These are phyloP conservation scores for Triplophysa dalaica DNA, from an alignment of 2,113 vertebrate genomes.

Conservation along the genomic window DNA sequence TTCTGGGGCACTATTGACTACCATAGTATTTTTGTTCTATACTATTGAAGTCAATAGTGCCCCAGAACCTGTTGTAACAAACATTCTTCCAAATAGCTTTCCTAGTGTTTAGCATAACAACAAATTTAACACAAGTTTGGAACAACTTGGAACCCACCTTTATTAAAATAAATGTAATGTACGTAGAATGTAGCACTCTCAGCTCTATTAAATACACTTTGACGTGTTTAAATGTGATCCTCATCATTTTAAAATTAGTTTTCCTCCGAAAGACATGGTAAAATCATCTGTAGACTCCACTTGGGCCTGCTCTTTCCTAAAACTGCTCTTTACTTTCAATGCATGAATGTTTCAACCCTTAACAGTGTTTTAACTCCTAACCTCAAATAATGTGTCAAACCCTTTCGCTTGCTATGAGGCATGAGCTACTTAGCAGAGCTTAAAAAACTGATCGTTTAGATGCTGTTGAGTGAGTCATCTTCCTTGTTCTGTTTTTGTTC, in stretches of 20 bases:
- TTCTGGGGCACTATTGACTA: too few species aligned
- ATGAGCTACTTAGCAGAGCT: conserved; percentile 27
- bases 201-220: background rate
- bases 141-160: too few species aligned
- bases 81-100: too few species aligned
- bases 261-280: background rate
- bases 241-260: background rate
- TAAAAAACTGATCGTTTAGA: conserved; percentile 6
- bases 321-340: background rate
- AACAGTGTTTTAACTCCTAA: background rate
- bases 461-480: conserved; percentile 12
- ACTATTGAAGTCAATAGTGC: too few species aligned
- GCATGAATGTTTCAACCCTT: conserved; percentile 18
- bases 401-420: conserved; percentile 42
- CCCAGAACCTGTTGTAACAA: too few species aligned
- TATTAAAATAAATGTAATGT: too few species aligned
- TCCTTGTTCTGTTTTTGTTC: conserved; percentile 15
- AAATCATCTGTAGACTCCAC: background rate
- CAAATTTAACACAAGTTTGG: too few species aligned
- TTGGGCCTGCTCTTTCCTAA: background rate
- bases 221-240: background rate
- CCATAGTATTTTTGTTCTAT: too few species aligned
- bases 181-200: too few species aligned
- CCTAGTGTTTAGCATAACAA: too few species aligned
- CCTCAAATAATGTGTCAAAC: background rate